A percentile compares a stretch with the other conserved stretches of the same genome.
phyloP scores from a whole-genome alignment of 2,113 vertebrate species.

The Mormyrus lacerda region DNA sequence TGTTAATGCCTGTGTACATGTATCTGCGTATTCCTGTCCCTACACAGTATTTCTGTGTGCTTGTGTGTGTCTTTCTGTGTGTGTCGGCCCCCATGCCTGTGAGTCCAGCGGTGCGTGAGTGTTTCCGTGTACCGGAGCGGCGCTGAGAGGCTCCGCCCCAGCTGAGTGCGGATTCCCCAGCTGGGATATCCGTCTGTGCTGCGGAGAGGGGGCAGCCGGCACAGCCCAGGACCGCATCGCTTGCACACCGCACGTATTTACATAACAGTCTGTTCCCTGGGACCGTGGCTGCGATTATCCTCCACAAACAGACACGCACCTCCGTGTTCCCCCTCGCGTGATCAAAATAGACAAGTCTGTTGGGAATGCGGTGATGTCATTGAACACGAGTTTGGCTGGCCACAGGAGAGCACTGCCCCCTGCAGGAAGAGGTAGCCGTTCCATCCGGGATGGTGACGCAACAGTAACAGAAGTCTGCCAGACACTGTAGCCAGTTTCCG shows the following conservation, averaged over 20 bases:
- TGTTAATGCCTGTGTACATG: neutral
- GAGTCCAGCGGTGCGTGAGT: neutral
- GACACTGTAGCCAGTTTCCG: neutral
- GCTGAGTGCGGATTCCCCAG: neutral
- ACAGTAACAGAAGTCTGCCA: neutral
- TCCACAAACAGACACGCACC: neutral
- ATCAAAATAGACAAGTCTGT: neutral
- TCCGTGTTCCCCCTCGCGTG: neutral
- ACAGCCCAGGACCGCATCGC: neutral
- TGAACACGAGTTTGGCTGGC: neutral
- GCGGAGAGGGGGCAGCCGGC: neutral
- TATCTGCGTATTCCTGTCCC: neutral
- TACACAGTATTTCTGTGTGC: neutral
- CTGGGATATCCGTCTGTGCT: neutral
- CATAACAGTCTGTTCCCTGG: neutral
- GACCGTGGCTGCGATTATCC: neutral
- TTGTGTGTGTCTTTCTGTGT: neutral
- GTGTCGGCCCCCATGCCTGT: neutral
- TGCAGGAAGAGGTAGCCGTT: neutral
- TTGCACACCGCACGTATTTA: neutral
- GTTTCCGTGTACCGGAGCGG: neutral
- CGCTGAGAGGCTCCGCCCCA: neutral
- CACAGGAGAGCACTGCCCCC: neutral
- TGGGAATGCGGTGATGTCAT: constrained; percentile 1
- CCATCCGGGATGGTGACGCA: neutral